These are phyloP conservation scores for Aphelocoma coerulescens DNA, from an alignment of 2,113 vertebrate species.

Conservation along the genomic window DNA sequence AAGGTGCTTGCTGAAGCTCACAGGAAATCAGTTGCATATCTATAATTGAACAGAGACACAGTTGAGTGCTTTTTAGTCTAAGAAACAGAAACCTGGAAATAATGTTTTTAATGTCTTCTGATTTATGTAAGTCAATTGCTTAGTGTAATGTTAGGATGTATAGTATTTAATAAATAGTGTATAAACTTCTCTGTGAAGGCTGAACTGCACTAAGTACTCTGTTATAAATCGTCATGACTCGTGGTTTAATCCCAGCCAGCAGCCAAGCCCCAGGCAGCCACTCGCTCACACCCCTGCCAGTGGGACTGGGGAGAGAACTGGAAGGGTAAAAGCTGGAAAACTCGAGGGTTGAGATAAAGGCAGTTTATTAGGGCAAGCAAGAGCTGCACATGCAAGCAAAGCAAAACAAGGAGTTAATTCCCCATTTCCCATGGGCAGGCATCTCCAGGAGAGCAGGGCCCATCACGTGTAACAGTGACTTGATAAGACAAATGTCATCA, in stretches of 20 bases:
- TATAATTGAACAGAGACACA: background rate
- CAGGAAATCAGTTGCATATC: background rate
- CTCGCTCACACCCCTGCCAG: accelerated
- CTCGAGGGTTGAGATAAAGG: background rate
- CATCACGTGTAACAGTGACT: too few species aligned
- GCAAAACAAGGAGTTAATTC: background rate
- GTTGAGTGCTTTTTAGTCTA: background rate
- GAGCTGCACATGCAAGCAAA: background rate
- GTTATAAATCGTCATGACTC: background rate
- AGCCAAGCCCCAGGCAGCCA: background rate
- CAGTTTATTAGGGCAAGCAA: background rate
- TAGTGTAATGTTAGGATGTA: background rate
- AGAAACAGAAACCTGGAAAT: background rate
- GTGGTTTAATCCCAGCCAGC: background rate
- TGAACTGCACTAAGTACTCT: background rate
- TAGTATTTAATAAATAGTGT: background rate
- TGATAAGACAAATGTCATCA: background rate
- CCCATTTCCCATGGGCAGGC: background rate
- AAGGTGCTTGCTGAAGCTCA: background rate
- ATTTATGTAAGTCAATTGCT: background rate
- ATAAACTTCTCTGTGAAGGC: background rate
- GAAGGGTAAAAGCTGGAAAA: background rate
- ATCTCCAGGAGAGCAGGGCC: background rate
- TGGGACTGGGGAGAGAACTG: background rate
- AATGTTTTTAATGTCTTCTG: background rate